Evolutionary conservation across 2,113 vertebrate genomes (phyloP).

Genomic region (Sander lucioperca): DNA sequence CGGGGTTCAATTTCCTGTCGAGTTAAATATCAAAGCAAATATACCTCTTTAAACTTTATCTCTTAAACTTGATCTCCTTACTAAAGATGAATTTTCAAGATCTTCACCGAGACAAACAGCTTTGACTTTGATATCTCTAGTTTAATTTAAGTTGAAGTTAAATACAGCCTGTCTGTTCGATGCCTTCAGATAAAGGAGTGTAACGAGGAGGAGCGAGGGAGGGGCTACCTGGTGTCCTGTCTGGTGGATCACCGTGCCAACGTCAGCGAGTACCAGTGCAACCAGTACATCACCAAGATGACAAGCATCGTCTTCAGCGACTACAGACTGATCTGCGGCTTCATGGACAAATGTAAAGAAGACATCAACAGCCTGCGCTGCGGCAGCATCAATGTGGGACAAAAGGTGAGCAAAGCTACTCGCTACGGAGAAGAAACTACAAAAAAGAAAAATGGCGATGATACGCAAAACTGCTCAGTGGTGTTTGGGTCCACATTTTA

Average conservation of each 20-base stretch:
- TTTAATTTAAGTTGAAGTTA: no score
- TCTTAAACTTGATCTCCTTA: no score
- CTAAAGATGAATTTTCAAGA: no score
- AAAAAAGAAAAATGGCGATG: no score
- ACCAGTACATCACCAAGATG: constrained; percentile 98
- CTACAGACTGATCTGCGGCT: constrained; percentile 95
- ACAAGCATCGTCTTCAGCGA: constrained; percentile 96
- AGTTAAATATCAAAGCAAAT: no score
- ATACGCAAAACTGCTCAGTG: no score
- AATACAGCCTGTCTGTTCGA: not conserved
- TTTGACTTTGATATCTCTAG: not conserved
- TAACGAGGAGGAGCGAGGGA: constrained; percentile 91
- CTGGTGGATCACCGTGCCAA: constrained; percentile 96
- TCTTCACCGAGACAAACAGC: not conserved
- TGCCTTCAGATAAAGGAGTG: constrained; percentile 93
- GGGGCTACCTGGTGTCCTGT: constrained; percentile 95
- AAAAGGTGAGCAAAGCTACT: constrained; percentile 86
- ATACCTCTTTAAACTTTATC: no score
- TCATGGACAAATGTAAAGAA: constrained; percentile 94
- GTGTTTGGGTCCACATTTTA: no score
- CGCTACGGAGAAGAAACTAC: no score
- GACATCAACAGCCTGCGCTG: constrained; percentile 95
- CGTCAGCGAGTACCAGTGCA: constrained; percentile 97
- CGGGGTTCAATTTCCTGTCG: not conserved
- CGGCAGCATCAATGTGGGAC: constrained; percentile 93